phyloP scores from a whole-genome alignment of 35 echinoderm and acorn worm species.

The Ophiothrix spiculata region DNA sequence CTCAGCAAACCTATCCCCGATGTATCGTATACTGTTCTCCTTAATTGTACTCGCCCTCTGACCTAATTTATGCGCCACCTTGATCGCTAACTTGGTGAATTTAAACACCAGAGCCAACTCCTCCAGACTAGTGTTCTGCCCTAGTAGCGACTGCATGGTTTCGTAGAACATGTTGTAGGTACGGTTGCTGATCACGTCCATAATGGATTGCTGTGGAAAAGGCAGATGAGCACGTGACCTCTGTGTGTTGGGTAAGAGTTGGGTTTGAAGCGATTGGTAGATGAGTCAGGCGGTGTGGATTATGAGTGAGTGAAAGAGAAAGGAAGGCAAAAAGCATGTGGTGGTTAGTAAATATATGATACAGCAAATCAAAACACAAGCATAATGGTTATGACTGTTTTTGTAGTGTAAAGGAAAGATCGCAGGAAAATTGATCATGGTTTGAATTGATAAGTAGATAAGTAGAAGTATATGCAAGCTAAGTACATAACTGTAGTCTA shows the following conservation, averaged over 20 bases:
- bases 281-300: not conserved
- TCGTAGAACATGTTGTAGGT: slow-evolving; percentile 75
- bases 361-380: too few relatives aligned
- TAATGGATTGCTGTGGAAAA: slow-evolving; percentile 17
- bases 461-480: too few relatives aligned
- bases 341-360: not conserved
- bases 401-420: too few relatives aligned
- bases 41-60: slow-evolving; percentile 62
- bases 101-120: slow-evolving; percentile 88
- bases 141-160: slow-evolving; percentile 76
- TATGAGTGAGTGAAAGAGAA: not conserved
- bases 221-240: slow-evolving; percentile 8
- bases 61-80: slow-evolving; percentile 55
- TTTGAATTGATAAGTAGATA: too few relatives aligned
- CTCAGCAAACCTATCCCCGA: slow-evolving; percentile 75
- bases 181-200: slow-evolving; percentile 50
- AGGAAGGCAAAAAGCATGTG: not conserved
- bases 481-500: too few relatives aligned
- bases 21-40: slow-evolving; percentile 87
- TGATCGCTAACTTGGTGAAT: slow-evolving; percentile 85
- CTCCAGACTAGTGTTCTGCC: slow-evolving; percentile 60
- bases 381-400: too few relatives aligned
- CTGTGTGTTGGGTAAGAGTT: too few relatives aligned
- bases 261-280: not conserved
- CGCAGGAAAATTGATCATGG: too few relatives aligned